phyloP scores from a whole-genome alignment of 2,888 invertebrate genomes.

The Aquatica leii region DNA sequence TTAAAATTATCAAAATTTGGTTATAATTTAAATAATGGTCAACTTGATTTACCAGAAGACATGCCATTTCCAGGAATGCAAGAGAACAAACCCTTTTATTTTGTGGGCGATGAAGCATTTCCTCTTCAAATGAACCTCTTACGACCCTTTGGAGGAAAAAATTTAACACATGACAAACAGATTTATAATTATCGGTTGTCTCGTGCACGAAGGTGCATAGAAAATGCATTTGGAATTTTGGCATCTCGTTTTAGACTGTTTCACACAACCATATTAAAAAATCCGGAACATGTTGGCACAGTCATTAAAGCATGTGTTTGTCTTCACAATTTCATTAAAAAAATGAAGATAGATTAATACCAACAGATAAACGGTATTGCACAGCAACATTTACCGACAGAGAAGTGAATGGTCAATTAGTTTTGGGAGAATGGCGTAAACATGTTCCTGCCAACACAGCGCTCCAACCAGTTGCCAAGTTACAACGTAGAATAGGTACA shows the following conservation, averaged over 20 bases:
- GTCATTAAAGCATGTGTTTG: slow-evolving; percentile 3
- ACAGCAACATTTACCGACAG: slow-evolving; percentile 3
- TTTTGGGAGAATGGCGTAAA: slow-evolving; percentile 5
- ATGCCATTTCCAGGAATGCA: slow-evolving; percentile 41
- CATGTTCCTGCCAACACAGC: neutral
- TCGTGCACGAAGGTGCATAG: slow-evolving; percentile 25
- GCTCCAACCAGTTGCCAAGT: neutral
- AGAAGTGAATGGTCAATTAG: slow-evolving; percentile 4
- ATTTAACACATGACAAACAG: slow-evolving; percentile 29
- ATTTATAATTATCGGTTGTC: slow-evolving; percentile 34
- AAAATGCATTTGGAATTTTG: slow-evolving; percentile 21
- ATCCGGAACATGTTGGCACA: slow-evolving; percentile 2
- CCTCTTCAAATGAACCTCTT: slow-evolving; percentile 35
- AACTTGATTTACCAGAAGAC: slow-evolving; percentile 42
- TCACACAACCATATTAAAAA: slow-evolving; percentile 1
- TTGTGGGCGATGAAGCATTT: slow-evolving; percentile 49
- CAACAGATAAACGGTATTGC: neutral
- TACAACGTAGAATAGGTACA: slow-evolving; percentile 8
- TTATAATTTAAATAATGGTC: slow-evolving; percentile 30
- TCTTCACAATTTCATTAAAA: slow-evolving; percentile 14
- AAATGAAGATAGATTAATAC: neutral
- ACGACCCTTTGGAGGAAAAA: slow-evolving; percentile 39
- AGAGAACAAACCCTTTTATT: slow-evolving; percentile 42
- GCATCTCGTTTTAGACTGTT: slow-evolving; percentile 13
- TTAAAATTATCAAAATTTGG: slow-evolving; percentile 38